Base-by-base conservation (phyloP, 2,113 vertebrate species). In the Entosphenus tridentatus region DNA sequence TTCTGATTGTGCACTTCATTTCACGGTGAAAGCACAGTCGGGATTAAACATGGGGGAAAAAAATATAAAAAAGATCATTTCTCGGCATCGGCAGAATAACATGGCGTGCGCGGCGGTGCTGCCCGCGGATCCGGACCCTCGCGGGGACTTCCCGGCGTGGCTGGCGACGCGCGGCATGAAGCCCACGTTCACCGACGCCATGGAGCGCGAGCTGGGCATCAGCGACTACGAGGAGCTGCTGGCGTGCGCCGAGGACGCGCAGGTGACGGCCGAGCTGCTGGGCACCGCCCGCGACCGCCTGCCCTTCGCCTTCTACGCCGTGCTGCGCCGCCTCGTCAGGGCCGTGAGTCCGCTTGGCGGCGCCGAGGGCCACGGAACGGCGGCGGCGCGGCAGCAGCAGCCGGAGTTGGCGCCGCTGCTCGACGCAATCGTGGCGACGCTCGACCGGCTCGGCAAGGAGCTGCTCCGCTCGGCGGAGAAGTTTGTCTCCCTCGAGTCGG, bases 181-280 rank as follows among this genome's bases (percentile, higher is more conserved):
- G 62, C n/a, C 62, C 62, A 65, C n/a, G n/a, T 65, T 65, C 10
- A 3, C 62, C 62, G 21, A 21, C n/a, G 10, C 62, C 62, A 65
- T 65, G 62, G 62, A 21, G n/a, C 62, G 21, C 8, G 62, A 65
- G 21, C 62, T 65, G 9, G 62, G 62, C n/a, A 65, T 65, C 62
- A 65, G 62, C 62, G 62, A 21, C n/a, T 65, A 65, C 10, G 62
- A 65, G 9, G 62, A 65, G 62, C 62, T 65, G 62, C 62, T 65
- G n/a, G 62, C 62, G 62, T 65, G 62, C 21, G 62, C 62, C 62
- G 62, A 65, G n/a, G 62, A 65, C 10, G n/a, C 62, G n/a, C 62
- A 65, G 21, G 62, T 65, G 21, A 10, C n/a, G 62, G 8, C 62
- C 62, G 39, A 39, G 39, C 39, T 39, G 39, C 39, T 39, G 39